Conservation (phyloP, 2,888 invertebrate species). For the Melangyna quadrimaculata region DNA sequence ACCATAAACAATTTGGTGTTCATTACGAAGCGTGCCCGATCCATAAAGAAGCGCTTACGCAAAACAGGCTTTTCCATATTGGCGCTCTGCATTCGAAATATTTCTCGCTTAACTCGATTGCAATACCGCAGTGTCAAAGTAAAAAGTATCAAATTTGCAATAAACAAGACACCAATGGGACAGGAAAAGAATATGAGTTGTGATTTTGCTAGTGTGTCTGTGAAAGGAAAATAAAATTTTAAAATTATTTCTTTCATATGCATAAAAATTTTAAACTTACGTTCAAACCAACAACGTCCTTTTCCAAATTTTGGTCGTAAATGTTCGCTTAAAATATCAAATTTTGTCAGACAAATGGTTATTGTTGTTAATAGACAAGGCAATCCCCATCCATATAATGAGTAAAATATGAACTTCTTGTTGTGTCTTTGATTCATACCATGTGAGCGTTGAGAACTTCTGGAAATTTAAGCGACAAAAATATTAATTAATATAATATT, state of each 20-base stretch:
- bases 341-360: slow-evolving; percentile 83
- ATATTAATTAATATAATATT: too few species aligned
- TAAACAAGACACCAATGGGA: slow-evolving; percentile 85
- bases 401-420: slow-evolving; percentile 85
- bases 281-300: slow-evolving; percentile 85
- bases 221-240: background rate
- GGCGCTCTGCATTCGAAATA: slow-evolving; percentile 86
- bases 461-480: slow-evolving; percentile 62
- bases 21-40: slow-evolving; percentile 87
- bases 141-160: slow-evolving; percentile 86
- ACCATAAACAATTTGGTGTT: slow-evolving; percentile 89
- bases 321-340: slow-evolving; percentile 80
- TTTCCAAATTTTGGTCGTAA: slow-evolving; percentile 85
- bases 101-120: slow-evolving; percentile 88
- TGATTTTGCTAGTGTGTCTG: slow-evolving; percentile 78
- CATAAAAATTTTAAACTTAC: slow-evolving; percentile 80
- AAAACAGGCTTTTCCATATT: slow-evolving; percentile 84
- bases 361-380: slow-evolving; percentile 83
- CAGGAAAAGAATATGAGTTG: slow-evolving; percentile 85
- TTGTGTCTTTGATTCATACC: slow-evolving; percentile 74
- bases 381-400: slow-evolving; percentile 87
- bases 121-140: slow-evolving; percentile 87
- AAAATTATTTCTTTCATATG: background rate
- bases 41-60: slow-evolving; percentile 85
- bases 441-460: slow-evolving; percentile 75